Percentiles rank a stretch among this genome's conserved stretches.
phyloP scores from a whole-genome alignment of 2,888 invertebrate species.

The Chydorus sphaericus region DNA sequence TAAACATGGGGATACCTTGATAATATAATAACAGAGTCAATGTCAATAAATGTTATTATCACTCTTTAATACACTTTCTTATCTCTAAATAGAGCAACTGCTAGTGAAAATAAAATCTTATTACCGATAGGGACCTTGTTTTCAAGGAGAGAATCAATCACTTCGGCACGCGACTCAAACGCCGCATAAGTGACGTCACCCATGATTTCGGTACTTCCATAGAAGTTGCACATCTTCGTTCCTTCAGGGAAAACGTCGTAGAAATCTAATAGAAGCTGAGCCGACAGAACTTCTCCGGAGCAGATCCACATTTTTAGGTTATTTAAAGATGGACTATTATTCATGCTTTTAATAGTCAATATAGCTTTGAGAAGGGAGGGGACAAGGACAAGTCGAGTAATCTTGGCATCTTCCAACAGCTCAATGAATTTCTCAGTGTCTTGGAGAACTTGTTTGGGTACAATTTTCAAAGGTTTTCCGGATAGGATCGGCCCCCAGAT shows the following conservation, averaged over 20 bases:
- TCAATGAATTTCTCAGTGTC: constrained; percentile 60
- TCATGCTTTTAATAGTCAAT: constrained; percentile 28
- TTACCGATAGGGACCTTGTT: constrained; percentile 66
- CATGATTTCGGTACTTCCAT: constrained; percentile 84
- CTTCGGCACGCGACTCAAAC: constrained; percentile 36
- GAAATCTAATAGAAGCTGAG: constrained; percentile 55
- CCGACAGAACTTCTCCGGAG: constrained; percentile 66
- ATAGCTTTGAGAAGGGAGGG: constrained; percentile 67
- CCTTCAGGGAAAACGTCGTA: constrained; percentile 43
- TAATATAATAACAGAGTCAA: too few relatives aligned
- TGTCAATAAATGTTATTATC: not conserved
- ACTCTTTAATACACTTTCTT: not conserved
- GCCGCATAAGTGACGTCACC: constrained; percentile 73
- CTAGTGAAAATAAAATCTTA: constrained; percentile 19
- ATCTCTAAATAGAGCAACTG: not conserved
- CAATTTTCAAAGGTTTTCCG: constrained; percentile 51
- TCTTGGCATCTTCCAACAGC: constrained; percentile 52
- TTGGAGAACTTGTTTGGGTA: constrained; percentile 54
- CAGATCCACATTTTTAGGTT: constrained; percentile 64
- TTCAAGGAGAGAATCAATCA: constrained; percentile 33
- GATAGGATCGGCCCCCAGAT: constrained; percentile 75
- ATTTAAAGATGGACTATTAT: constrained; percentile 28
- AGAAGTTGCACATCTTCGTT: constrained; percentile 65
- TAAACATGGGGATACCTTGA: constrained; percentile 52
- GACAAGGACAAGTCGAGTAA: constrained; percentile 63